Percentiles rank a stretch among this genome's conserved stretches.
Conservation (phyloP, 2,888 invertebrate species). For the Heliconius hortense region DNA sequence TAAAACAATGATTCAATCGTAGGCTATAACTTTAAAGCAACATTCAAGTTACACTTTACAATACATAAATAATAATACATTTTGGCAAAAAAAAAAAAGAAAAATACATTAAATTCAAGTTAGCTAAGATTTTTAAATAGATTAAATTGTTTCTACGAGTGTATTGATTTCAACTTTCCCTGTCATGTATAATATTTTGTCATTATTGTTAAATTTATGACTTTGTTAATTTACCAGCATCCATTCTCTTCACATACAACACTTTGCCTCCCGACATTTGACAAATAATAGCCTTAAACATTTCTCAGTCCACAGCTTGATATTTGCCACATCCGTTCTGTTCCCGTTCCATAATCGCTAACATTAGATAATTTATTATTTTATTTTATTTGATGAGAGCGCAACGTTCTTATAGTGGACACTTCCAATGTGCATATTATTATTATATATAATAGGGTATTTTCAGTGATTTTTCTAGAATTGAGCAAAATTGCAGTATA, state of each 20-base stretch:
- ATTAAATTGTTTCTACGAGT: constrained; percentile 75
- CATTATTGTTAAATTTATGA: constrained; percentile 51
- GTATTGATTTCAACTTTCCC: constrained; percentile 46
- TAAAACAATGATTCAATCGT: constrained; percentile 74
- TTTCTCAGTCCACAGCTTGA: constrained; percentile 68
- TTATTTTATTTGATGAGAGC: constrained; percentile 17
- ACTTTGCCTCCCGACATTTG: constrained; percentile 53
- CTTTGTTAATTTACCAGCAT: constrained; percentile 60
- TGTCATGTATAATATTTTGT: constrained; percentile 56
- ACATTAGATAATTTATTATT: constrained; percentile 24
- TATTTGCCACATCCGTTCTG: constrained; percentile 48
- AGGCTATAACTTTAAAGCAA: constrained; percentile 80
- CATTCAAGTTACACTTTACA: constrained; percentile 78
- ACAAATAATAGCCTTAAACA: constrained; percentile 51
- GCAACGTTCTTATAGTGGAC: constrained; percentile 13
- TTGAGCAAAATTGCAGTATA: constrained; percentile 35
- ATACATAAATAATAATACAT: constrained; percentile 82
- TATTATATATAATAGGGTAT: not conserved
- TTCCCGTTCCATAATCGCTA: constrained; percentile 36
- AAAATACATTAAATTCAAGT: constrained; percentile 80
- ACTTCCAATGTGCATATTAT: constrained; percentile 22
- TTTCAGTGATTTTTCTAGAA: constrained; percentile 1
- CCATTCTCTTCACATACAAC: constrained; percentile 17
- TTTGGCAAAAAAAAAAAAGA: constrained; percentile 78
- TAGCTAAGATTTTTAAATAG: constrained; percentile 76